Base-by-base conservation (phyloP, 2,888 invertebrate genomes). In the Cosmia trapezina region DNA sequence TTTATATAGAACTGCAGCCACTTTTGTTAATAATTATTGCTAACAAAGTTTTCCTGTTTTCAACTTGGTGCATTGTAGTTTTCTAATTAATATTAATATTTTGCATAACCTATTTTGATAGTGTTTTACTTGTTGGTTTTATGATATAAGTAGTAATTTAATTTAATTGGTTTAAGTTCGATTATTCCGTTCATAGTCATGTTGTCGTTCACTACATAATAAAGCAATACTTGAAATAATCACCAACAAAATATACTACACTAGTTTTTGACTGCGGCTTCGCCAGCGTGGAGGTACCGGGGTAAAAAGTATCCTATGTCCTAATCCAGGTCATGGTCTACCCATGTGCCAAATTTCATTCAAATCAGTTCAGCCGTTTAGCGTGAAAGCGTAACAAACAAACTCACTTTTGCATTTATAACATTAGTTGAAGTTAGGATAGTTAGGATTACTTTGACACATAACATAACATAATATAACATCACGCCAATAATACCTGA, bases 11-110 rank as follows among this genome's bases (percentile, higher is more conserved):
- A 72, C 43, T 70, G 67, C 49, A 70, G 28, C 43, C 70, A 68
- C 17, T 17, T 56, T 43, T 75, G 63, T 73, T 61, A 75, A 65
- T 73, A 63, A 61, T 56, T 54, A 70, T 72, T 51, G 61, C 1
- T 8, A 63, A 43, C 80, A 85, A 84, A 80, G 88, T 92, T 92
- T 92, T 92, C 92, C 92, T 92, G 92, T 92, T 92, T 91, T 91
- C 86, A 85, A 89, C 83, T 86, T 85, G 67, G 69, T 84, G 78
- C 83, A 78, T 81, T 84, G 47, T 65, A 66, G 56, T 86, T 85
- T 85, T 83, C 78, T 80, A 77, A 85, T 82, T 83, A 81, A 72
- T 76, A 81, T 75, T 68, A 76, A 77, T 81, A 73, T 74, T 76
- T 85, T 77, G 65, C 76, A 60, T 81, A 66, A 85, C 86, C 83